Percentiles rank a stretch among this genome's conserved stretches.
These are phyloP conservation scores for Melinaea marsaeus DNA, from an alignment of 2,888 invertebrate genomes.

Conservation along the genomic window DNA sequence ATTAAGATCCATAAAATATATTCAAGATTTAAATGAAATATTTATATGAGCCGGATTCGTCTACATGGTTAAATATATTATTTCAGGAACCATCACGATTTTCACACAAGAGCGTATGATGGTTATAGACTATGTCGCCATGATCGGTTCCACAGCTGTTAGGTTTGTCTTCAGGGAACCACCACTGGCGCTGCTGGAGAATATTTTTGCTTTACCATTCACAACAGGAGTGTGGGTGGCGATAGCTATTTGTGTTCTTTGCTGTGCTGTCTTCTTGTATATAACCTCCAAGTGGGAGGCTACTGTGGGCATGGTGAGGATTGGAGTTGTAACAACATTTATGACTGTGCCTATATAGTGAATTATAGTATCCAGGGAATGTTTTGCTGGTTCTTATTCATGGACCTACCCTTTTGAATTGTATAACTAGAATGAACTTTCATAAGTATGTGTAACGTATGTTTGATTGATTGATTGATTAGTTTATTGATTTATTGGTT, in stretches of 20 bases:
- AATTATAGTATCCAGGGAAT: too few species aligned
- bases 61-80: too few species aligned
- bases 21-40: background rate
- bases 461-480: too few species aligned
- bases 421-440: too few species aligned
- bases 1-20: too few species aligned
- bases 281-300: constrained; percentile 72
- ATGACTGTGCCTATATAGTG: too few species aligned
- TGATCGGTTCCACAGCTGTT: constrained; percentile 73
- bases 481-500: too few species aligned
- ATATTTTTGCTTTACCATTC: constrained; percentile 83
- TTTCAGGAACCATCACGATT: constrained; percentile 60
- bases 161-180: constrained; percentile 82
- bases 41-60: background rate
- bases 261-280: constrained; percentile 66
- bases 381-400: too few species aligned
- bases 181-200: constrained; percentile 78
- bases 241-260: constrained; percentile 67
- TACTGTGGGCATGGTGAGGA: constrained; percentile 57
- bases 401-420: too few species aligned
- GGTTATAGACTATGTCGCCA: constrained; percentile 74
- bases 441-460: too few species aligned
- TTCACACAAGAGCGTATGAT: constrained; percentile 65
- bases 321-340: background rate
- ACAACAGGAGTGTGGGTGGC: constrained; percentile 80